Percentiles rank a stretch among this genome's conserved stretches.
Conservation (phyloP, 2,888 invertebrate genomes). For the Diarsia brunnea region DNA sequence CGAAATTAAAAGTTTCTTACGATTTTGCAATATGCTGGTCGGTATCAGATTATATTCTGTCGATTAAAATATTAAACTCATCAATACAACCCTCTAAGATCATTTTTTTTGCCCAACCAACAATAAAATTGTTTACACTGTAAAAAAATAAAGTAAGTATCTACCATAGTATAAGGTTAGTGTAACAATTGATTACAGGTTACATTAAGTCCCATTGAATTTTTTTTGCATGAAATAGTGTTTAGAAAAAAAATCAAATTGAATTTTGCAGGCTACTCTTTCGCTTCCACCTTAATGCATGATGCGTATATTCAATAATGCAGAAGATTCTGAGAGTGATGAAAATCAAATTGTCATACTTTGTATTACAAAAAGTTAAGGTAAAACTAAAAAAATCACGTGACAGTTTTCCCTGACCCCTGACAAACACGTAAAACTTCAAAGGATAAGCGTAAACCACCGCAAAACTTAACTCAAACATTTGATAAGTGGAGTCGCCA, state of each 20-base stretch:
- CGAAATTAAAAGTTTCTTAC: not conserved
- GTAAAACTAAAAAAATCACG: not conserved
- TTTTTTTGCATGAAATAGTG: too few species aligned
- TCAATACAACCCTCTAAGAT: not conserved
- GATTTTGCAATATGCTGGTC: not conserved
- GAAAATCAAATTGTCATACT: not conserved
- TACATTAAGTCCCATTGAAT: too few species aligned
- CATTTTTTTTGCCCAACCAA: too few species aligned
- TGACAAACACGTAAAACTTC: not conserved
- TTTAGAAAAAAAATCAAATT: not conserved
- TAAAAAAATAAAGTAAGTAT: too few species aligned
- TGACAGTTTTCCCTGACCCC: not conserved
- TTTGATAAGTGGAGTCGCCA: slow-evolving; percentile 45
- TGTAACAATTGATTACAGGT: too few species aligned
- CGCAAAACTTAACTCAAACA: slow-evolving; percentile 34
- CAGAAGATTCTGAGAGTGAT: not conserved
- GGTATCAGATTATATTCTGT: not conserved
- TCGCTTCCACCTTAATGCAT: not conserved
- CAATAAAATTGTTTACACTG: too few species aligned
- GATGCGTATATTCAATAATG: not conserved
- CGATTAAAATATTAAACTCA: not conserved
- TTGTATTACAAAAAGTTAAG: not conserved
- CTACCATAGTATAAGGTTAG: too few species aligned
- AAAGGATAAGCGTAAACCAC: not conserved
- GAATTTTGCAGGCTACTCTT: not conserved